Evolutionary conservation across 2,888 invertebrate genomes (phyloP).

Genomic region (Aporophyla lueneburgensis): DNA sequence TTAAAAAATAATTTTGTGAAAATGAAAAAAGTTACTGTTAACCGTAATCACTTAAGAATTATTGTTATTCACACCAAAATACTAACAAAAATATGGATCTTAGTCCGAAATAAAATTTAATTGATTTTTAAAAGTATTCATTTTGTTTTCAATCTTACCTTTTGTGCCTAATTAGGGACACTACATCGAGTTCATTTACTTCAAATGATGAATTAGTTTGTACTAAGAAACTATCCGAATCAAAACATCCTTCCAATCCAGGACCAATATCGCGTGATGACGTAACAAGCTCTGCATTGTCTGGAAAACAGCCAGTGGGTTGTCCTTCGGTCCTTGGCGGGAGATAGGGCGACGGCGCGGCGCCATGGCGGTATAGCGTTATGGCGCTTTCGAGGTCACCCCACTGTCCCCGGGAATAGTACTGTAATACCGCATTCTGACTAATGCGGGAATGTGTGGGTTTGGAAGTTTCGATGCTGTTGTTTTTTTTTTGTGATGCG

Average conservation of each 20-base stretch:
- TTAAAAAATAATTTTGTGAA: too few relatives aligned
- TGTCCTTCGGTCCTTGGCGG: conserved; percentile 76
- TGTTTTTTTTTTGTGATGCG: conserved; percentile 5
- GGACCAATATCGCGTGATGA: conserved; percentile 64
- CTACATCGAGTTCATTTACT: background rate
- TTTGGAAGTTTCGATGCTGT: background rate
- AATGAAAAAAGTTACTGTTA: too few relatives aligned
- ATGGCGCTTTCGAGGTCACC: conserved; percentile 75
- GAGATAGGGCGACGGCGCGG: conserved; percentile 76
- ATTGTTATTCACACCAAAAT: too few relatives aligned
- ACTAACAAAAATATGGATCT: too few relatives aligned
- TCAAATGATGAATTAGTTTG: background rate
- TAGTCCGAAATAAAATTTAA: too few relatives aligned
- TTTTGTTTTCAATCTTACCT: background rate
- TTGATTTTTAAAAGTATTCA: background rate
- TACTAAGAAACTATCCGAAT: conserved; percentile 1
- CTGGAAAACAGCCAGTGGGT: conserved; percentile 76
- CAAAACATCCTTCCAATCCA: conserved; percentile 59
- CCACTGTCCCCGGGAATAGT: conserved; percentile 55
- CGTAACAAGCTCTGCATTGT: conserved; percentile 75
- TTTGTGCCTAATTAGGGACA: background rate
- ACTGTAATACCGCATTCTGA: conserved; percentile 63
- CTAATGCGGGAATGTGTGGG: conserved; percentile 51
- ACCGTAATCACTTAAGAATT: too few relatives aligned
- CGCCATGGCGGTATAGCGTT: conserved; percentile 73